Percentiles rank a stretch among this genome's conserved stretches.
phyloP scores from a whole-genome alignment of 2,888 invertebrate species.

The Caenorhabditis wallacei region DNA sequence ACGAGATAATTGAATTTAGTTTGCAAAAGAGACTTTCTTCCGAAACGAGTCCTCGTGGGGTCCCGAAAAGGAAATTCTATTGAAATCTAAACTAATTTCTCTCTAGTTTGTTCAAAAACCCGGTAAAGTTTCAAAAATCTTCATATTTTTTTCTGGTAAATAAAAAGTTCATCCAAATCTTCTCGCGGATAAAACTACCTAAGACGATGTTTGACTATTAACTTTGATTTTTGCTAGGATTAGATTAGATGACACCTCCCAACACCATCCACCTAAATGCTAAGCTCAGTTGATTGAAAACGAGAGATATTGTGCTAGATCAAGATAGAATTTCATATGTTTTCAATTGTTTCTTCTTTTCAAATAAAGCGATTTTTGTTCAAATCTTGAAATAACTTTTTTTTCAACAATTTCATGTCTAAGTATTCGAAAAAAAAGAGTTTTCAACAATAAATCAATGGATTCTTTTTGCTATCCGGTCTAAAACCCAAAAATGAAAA shows the following conservation, averaged over 20 bases:
- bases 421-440: constrained; percentile 4
- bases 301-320: not conserved
- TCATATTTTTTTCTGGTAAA: not conserved
- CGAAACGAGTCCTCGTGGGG: too few species aligned
- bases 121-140: not conserved
- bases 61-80: too few species aligned
- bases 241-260: constrained; percentile 2
- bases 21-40: too few species aligned
- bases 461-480: constrained; percentile 5
- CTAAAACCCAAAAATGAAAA: constrained; percentile 40
- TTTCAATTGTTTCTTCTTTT: not conserved
- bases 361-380: constrained; percentile 2
- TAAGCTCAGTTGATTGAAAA: not conserved
- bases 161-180: not conserved
- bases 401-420: constrained; percentile 12
- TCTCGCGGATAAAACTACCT: not conserved
- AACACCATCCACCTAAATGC: constrained; percentile 2
- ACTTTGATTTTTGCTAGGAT: constrained; percentile 3
- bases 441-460: constrained; percentile 29
- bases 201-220: constrained; percentile 14
- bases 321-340: not conserved
- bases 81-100: too few species aligned
- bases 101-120: not conserved
- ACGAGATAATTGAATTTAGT: too few species aligned
- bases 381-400: not conserved